phyloP scores from a whole-genome alignment of 1,140 invertebrate genomes.

The Bicyclus anynana region DNA sequence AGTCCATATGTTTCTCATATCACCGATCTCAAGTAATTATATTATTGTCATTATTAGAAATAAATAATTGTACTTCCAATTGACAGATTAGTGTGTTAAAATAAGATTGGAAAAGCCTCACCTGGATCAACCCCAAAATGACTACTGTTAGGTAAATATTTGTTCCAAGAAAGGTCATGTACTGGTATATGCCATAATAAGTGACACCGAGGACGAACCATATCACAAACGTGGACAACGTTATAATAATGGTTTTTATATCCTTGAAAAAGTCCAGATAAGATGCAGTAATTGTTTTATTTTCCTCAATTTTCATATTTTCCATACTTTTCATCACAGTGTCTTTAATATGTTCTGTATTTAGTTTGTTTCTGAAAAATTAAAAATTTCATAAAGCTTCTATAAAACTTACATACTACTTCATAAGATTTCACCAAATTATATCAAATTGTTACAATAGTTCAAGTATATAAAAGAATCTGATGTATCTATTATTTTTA shows the following conservation, averaged over 20 bases:
- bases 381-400: too few relatives aligned
- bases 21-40: too few relatives aligned
- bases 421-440: too few relatives aligned
- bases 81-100: too few relatives aligned
- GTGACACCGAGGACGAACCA: conserved; percentile 32
- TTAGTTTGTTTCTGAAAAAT: conserved; percentile 40
- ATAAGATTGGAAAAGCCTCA: too few relatives aligned
- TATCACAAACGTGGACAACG: conserved; percentile 17
- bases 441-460: too few relatives aligned
- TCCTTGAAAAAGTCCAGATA: conserved; percentile 41
- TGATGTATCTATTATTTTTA: too few relatives aligned
- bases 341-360: conserved; percentile 30
- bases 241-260: conserved; percentile 25
- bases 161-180: conserved; percentile 31
- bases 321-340: conserved; percentile 29
- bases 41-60: too few relatives aligned
- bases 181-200: conserved; percentile 45
- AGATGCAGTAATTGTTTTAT: conserved; percentile 17
- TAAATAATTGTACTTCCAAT: too few relatives aligned
- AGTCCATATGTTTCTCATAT: too few relatives aligned
- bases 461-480: too few relatives aligned
- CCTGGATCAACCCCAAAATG: conserved; percentile 38
- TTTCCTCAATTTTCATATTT: conserved; percentile 22
- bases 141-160: conserved; percentile 36
- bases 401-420: not conserved